Evolutionary conservation across 2,888 invertebrate species (phyloP), one percentile per base, ranked within the genome.

Genomic region (Microplitis manilae): DNA sequence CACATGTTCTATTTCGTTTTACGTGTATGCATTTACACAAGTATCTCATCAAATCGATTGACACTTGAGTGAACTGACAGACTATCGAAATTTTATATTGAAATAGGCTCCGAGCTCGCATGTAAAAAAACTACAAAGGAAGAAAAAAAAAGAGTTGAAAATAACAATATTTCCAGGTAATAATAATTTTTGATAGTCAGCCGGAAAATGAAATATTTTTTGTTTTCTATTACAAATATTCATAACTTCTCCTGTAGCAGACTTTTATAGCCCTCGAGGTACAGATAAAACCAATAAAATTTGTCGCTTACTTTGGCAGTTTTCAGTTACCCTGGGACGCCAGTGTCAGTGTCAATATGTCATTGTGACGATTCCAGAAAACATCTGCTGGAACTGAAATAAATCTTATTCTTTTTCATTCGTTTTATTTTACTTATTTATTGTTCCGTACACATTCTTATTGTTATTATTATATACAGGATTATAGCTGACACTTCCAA

Each of bases 61-160:
- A 64, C 64, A 60, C 72, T 64, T 40, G 62, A 40, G 72, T 38
- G 17, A 61, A 8, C 62, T 72, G 62, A 72, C 72, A 72, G 62
- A 39, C 72, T 72, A 72, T 72, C 65, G 17, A 72, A 41, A 64
- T 72, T 72, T n/a, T 1, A 17, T 50, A 9, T 5, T 30, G 40
- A 72, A 72, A 64, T 72, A 72, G 72, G 72, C 71, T 64, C 62
- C 40, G 15, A 64, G 15, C 17, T 59, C 20, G 15, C 30, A 8
- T 5, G 62, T 17, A 9, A 62, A 62, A 62, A n/a, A 8, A 62
- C n/a, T 50, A 59, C 59, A 70, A 9, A 30, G 67, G 67, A 30
- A 20, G 1, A 20, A 30, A 30, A 30, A 2, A 30, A 30, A 30
- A 30, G 30, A 30, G 30, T 30, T 30, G 30, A 30, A 30, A 30